phyloP scores from a whole-genome alignment of 2,113 vertebrate genomes.

The Gambusia affinis region DNA sequence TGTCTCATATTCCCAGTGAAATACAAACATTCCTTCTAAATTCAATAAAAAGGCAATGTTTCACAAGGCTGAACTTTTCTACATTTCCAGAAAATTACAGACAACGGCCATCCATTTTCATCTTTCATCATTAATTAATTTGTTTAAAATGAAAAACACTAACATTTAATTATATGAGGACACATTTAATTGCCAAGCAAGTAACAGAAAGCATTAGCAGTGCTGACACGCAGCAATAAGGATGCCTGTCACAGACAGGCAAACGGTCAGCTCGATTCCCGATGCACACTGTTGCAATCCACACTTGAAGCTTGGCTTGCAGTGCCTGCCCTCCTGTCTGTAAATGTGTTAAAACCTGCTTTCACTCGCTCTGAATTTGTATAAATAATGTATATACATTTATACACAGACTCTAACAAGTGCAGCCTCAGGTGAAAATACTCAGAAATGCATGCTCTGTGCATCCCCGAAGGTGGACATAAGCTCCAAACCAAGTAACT shows the following conservation, averaged over 20 bases:
- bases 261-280: constrained; percentile 48
- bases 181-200: constrained; percentile 22
- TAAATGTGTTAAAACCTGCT: constrained; percentile 76
- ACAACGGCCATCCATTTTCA: not conserved
- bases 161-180: constrained; percentile 4
- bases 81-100: constrained; percentile 6
- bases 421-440: constrained; percentile 79
- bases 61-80: not conserved
- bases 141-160: not conserved
- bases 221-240: constrained; percentile 50
- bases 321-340: constrained; percentile 72
- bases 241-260: constrained; percentile 61
- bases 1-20: constrained; percentile 1
- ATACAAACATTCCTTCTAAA: constrained; percentile 3
- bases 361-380: constrained; percentile 77
- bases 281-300: constrained; percentile 45
- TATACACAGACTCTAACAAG: constrained; percentile 80
- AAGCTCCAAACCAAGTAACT: constrained; percentile 66
- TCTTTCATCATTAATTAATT: not conserved
- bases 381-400: constrained; percentile 83
- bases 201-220: constrained; percentile 20
- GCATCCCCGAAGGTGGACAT: constrained; percentile 77
- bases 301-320: constrained; percentile 69
- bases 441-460: constrained; percentile 78
- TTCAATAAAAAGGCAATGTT: not conserved